Conservation (phyloP, 2,797 vertebrate genomes). For the Rhinella marina region DNA sequence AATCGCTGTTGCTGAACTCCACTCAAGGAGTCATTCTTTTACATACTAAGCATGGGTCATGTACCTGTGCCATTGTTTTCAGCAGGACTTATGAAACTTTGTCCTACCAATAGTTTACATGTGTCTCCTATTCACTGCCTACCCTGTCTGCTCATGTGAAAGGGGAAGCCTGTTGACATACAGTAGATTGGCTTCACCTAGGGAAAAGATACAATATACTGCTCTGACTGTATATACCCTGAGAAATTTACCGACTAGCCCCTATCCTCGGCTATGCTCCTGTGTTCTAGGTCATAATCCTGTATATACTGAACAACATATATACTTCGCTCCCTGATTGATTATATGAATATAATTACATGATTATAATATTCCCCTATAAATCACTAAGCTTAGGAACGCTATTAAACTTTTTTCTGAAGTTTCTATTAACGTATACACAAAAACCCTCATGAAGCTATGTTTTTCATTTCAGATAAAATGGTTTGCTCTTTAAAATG, state of each 20-base stretch:
- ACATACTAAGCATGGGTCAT: not conserved
- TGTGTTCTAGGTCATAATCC: not conserved
- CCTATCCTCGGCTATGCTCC: not conserved
- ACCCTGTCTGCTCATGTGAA: not conserved
- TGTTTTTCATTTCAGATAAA: no score
- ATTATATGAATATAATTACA: not conserved
- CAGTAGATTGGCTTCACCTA: no score
- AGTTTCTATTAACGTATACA: no score
- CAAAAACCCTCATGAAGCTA: no score
- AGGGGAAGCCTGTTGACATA: not conserved
- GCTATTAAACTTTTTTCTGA: not conserved
- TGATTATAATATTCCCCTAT: not conserved
- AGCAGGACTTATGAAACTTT: not conserved
- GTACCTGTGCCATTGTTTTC: not conserved
- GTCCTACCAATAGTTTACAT: not conserved
- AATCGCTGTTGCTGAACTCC: not conserved
- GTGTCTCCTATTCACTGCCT: not conserved
- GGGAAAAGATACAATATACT: no score
- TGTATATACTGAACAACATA: not conserved
- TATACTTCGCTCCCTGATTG: not conserved
- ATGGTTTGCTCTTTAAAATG: no score
- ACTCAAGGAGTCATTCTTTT: not conserved
- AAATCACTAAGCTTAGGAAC: not conserved
- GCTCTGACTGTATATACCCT: not conserved
- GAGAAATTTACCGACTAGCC: no score